phyloP scores from a whole-genome alignment of 2,888 invertebrate genomes.

The Torymus texanus region DNA sequence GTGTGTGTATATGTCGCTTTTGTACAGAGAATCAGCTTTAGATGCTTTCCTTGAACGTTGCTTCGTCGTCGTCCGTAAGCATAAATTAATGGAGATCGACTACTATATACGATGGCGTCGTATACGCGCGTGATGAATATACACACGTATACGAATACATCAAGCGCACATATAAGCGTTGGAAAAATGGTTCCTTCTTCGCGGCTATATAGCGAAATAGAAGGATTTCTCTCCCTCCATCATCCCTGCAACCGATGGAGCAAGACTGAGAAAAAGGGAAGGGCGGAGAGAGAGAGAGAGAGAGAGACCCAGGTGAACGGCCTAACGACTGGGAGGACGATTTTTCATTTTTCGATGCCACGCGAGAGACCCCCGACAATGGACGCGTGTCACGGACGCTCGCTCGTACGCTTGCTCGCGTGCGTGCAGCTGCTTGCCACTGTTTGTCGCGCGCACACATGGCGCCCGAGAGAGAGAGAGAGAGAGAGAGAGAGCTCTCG shows the following conservation, averaged over 20 bases:
- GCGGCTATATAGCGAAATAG: not conserved
- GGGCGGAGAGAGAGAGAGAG: conserved; percentile 11
- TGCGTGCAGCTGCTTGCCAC: conserved; percentile 61
- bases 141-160: too few relatives aligned
- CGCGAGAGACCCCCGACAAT: conserved; percentile 71
- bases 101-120: not conserved
- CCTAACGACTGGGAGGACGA: conserved; percentile 64
- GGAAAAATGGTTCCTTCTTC: conserved; percentile 21
- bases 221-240: conserved; percentile 20
- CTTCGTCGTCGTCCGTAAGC: not conserved
- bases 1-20: too few relatives aligned
- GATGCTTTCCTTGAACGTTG: not conserved
- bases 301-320: conserved; percentile 69
- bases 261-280: not conserved
- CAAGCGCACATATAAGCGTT: not conserved
- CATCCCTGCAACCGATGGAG: not conserved
- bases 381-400: conserved; percentile 73
- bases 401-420: conserved; percentile 69
- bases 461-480: conserved; percentile 59
- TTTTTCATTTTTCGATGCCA: conserved; percentile 74
- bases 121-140: not conserved
- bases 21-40: not conserved
- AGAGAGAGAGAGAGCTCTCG: too few relatives aligned
- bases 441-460: conserved; percentile 71
- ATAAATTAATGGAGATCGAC: conserved; percentile 44